These are phyloP conservation scores for Hydrolagus affinis DNA, from an alignment of 2,113 vertebrate genomes.

Conservation along the genomic window DNA sequence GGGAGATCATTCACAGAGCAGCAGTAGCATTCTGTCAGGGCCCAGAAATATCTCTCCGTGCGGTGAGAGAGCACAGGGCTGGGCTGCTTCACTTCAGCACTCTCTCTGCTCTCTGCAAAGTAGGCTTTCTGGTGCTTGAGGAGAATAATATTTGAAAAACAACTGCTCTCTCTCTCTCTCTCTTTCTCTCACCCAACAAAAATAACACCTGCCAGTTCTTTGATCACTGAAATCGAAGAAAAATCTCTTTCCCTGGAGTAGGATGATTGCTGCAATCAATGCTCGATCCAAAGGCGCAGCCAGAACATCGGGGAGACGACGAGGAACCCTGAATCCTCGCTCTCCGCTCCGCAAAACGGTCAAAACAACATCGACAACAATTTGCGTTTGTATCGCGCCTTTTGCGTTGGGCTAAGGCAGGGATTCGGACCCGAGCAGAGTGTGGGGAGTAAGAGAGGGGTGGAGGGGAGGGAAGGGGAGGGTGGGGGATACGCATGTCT, in stretches of 20 bases:
- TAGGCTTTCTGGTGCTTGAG: neutral
- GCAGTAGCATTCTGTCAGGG: neutral
- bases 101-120: too few species aligned
- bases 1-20: neutral
- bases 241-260: neutral
- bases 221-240: neutral
- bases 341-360: neutral
- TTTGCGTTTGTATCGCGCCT: too few species aligned
- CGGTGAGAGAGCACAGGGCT: neutral
- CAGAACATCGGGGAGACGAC: slow-evolving; percentile 25
- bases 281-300: slow-evolving; percentile 18
- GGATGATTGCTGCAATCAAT: neutral
- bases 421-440: too few species aligned
- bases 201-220: neutral
- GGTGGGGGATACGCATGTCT: too few species aligned
- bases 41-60: neutral
- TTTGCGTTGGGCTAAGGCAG: too few species aligned
- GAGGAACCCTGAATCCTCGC: slow-evolving; percentile 1
- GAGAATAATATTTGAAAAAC: neutral
- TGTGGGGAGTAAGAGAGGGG: too few species aligned
- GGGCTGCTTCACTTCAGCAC: neutral
- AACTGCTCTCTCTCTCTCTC: too few species aligned
- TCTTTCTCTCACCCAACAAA: too few species aligned
- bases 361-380: neutral
- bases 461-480: too few species aligned